These are phyloP conservation scores for Hypercompe scribonia DNA, from an alignment of 2,888 invertebrate genomes.

Conservation along the genomic window DNA sequence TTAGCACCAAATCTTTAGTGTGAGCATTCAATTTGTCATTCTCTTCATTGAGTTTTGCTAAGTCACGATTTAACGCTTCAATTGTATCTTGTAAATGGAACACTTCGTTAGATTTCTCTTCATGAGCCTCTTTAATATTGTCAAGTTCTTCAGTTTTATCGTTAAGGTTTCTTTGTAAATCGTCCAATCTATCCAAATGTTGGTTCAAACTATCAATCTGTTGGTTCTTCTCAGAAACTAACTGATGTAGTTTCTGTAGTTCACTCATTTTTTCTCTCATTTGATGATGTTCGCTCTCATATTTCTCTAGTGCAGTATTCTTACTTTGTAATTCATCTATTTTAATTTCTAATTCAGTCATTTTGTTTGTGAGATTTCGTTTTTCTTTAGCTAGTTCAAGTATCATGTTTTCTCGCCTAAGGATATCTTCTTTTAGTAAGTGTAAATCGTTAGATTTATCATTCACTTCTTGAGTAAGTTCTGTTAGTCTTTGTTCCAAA, in stretches of 20 bases:
- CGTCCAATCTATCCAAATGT: conserved; percentile 80
- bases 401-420: conserved; percentile 86
- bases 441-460: conserved; percentile 85
- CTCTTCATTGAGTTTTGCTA: conserved; percentile 76
- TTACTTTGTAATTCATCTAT: conserved; percentile 80
- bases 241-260: conserved; percentile 82
- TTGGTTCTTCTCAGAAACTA: conserved; percentile 85
- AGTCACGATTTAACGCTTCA: conserved; percentile 69
- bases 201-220: conserved; percentile 84
- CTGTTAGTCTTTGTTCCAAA: conserved; percentile 85
- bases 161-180: conserved; percentile 80
- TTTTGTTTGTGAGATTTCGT: conserved; percentile 80
- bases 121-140: conserved; percentile 79
- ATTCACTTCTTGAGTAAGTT: conserved; percentile 84
- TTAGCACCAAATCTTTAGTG: conserved; percentile 75
- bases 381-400: conserved; percentile 86
- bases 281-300: conserved; percentile 78
- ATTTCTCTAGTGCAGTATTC: conserved; percentile 72
- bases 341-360: conserved; percentile 83
- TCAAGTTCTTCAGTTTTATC: conserved; percentile 83
- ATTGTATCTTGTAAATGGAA: conserved; percentile 76
- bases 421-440: conserved; percentile 85
- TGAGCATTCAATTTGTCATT: conserved; percentile 71
- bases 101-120: conserved; percentile 77
- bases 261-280: conserved; percentile 81